phyloP scores from a whole-genome alignment of 2,113 vertebrate genomes.

The Poecilia latipinna region DNA sequence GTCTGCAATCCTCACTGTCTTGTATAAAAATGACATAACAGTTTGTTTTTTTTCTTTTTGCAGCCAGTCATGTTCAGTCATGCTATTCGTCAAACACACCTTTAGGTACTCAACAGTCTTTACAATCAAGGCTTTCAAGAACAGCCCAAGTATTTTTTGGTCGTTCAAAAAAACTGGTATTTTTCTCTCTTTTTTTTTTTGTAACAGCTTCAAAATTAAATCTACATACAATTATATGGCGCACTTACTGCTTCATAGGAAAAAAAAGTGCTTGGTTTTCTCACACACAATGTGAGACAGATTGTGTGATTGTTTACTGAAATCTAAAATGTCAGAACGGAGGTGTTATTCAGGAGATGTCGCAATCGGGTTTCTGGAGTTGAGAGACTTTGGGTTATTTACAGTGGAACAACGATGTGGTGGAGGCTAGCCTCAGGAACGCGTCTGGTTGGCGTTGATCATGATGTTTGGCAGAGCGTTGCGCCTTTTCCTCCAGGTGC shows the following conservation, averaged over 20 bases:
- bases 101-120: slow-evolving; percentile 56
- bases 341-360: slow-evolving; percentile 47
- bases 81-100: slow-evolving; percentile 58
- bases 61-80: slow-evolving; percentile 55
- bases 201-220: slow-evolving; percentile 24
- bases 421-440: slow-evolving; percentile 80
- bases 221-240: slow-evolving; percentile 26
- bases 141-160: slow-evolving; percentile 68
- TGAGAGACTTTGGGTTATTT: slow-evolving; percentile 51
- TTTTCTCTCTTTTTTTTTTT: not conserved
- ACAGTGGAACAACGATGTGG: slow-evolving; percentile 39
- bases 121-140: slow-evolving; percentile 74
- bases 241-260: slow-evolving; percentile 48
- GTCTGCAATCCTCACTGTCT: slow-evolving; percentile 6
- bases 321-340: slow-evolving; percentile 26
- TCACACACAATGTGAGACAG: slow-evolving; percentile 20
- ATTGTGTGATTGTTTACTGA: slow-evolving; percentile 20
- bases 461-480: slow-evolving; percentile 94
- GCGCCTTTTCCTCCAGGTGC: slow-evolving; percentile 89
- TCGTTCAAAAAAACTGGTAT: slow-evolving; percentile 54
- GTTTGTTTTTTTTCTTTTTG: slow-evolving; percentile 16
- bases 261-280: slow-evolving; percentile 58
- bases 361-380: slow-evolving; percentile 42
- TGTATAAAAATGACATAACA: slow-evolving; percentile 44
- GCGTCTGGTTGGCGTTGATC: slow-evolving; percentile 88